Evolutionary conservation across 1,140 invertebrate genomes (phyloP), one percentile per base, ranked within the genome.

Genomic region (Acyrthosiphon pisum): DNA sequence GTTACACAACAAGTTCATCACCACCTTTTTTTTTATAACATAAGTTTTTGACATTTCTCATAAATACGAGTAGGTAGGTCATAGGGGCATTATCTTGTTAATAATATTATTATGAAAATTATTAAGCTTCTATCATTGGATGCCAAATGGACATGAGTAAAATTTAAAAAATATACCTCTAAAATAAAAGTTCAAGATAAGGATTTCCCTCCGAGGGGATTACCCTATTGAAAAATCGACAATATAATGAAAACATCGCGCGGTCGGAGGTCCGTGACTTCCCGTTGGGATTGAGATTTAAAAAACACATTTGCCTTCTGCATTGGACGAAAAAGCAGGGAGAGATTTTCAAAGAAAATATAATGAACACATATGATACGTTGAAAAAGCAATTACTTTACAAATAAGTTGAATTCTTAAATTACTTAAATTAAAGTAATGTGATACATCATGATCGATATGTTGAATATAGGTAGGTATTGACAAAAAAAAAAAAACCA

Each of bases 271-370:
- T 90, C 89, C 53, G 53, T 90, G 89, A 68, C 89, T 68, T 44
- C 89, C 89, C 89, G 89, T 68, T 44, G 89, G 89, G 89, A 90
- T 68, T 90, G 53, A 68, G 89, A 90, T 68, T 90, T 68, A 68
- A 90, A 90, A 90, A 90, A 89, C 37, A 44, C 89, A 68, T 90
- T 90, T 68, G 11, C 53, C 14, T 90, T 90, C 35, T 90, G 18
- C 6, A 68, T 90, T 8, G 26, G 37, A 60, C 26, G 37, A 44
- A 90, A 90, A 90, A 44, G 37, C 37, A 37, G 89, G 44, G 11
- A 60, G 11, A 44, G 56, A 90, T 44, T 90, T 68, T n/a, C 37
- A 68, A 90, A 60, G 56, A 90, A 90, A 60, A 90, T 37, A 20
- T 37, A 41, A 20, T 26, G 4, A 14, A 56, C 56, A 26, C 14